These are phyloP conservation scores for Saccopteryx bilineata DNA, from an alignment of 2,113 vertebrate genomes.

Conservation along the genomic window DNA sequence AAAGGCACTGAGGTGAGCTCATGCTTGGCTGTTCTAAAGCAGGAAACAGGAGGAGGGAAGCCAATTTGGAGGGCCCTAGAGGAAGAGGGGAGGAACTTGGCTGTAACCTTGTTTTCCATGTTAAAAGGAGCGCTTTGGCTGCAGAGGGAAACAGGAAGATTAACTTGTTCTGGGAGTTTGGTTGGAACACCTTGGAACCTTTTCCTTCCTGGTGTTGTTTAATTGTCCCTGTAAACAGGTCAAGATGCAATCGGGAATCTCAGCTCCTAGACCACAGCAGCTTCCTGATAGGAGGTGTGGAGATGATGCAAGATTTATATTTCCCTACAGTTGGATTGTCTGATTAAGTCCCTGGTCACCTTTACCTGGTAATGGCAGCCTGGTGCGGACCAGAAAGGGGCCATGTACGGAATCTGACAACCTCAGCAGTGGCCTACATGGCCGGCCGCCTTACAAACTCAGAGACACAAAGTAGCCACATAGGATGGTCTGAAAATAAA, in stretches of 20 bases:
- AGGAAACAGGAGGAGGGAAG: neutral
- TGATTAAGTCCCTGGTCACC: neutral
- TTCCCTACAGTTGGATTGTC: neutral
- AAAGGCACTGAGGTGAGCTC: neutral
- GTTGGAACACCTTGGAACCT: too few relatives aligned
- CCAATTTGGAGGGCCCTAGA: neutral
- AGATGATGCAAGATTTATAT: neutral
- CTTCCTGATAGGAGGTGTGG: neutral
- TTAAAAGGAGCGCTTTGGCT: neutral
- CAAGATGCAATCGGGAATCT: neutral
- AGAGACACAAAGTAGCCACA: neutral
- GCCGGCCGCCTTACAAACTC: neutral
- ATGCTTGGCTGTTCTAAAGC: neutral
- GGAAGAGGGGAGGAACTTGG: too few relatives aligned
- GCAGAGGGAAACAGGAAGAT: neutral
- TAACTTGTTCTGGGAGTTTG: neutral
- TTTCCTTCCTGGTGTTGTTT: neutral
- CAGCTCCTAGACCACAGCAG: neutral
- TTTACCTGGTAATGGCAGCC: neutral
- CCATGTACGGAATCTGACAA: rapidly evolving
- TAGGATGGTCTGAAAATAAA: neutral
- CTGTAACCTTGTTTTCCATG: neutral
- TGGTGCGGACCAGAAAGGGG: neutral
- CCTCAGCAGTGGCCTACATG: neutral
- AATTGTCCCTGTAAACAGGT: neutral